These are phyloP conservation scores for Tetheella fluctuosa DNA, from an alignment of 2,888 invertebrate genomes.

Conservation along the genomic window DNA sequence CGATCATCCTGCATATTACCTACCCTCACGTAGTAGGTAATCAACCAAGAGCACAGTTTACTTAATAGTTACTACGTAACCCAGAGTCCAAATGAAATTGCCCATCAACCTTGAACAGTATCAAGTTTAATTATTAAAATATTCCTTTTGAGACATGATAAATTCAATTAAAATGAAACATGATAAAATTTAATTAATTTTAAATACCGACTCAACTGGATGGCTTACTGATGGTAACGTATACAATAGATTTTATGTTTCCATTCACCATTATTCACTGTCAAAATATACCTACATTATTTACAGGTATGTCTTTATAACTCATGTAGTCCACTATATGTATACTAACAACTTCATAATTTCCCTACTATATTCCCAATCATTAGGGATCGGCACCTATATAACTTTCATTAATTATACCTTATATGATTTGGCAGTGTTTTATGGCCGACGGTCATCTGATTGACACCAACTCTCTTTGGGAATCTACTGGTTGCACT, in stretches of 20 bases:
- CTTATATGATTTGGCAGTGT: too few relatives aligned
- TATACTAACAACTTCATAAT: too few relatives aligned
- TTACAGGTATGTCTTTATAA: background rate
- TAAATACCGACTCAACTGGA: conserved; percentile 2
- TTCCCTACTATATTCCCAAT: too few relatives aligned
- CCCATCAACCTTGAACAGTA: conserved; percentile 8
- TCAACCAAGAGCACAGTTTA: too few relatives aligned
- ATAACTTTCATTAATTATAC: too few relatives aligned
- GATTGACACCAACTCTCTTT: too few relatives aligned
- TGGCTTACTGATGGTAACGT: conserved; percentile 7
- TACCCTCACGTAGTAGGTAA: background rate
- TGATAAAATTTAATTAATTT: conserved; percentile 11
- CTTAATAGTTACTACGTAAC: too few relatives aligned
- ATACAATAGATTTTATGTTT: background rate
- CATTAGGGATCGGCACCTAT: too few relatives aligned
- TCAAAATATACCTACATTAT: background rate
- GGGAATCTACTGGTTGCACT: too few relatives aligned
- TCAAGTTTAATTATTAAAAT: conserved; percentile 8
- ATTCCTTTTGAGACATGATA: conserved; percentile 1
- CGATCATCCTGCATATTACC: conserved; percentile 1
- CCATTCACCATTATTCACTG: background rate
- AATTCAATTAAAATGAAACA: conserved; percentile 11
- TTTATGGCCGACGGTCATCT: too few relatives aligned
- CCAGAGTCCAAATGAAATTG: background rate
- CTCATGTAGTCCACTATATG: too few relatives aligned